Evolutionary conservation across 2,888 invertebrate species (phyloP).

Genomic region (Microchrysa polita): DNA sequence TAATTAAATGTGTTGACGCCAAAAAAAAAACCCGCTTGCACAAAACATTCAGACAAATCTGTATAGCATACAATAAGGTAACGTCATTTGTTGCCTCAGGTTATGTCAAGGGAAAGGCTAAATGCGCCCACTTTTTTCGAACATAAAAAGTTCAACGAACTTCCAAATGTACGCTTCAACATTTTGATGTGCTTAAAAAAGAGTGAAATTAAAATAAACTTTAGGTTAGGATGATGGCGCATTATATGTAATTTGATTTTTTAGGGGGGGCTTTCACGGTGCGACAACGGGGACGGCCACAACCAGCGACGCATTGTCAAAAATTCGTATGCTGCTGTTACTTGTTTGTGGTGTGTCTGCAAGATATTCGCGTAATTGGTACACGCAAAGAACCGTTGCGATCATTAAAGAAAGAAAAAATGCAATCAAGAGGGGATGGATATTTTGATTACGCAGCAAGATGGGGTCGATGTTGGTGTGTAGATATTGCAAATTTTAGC

Average conservation of each 20-base stretch:
- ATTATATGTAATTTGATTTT: conserved; percentile 23
- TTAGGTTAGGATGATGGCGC: not conserved
- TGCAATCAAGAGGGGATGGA: not conserved
- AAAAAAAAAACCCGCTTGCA: conserved; percentile 7
- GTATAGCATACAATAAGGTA: conserved; percentile 16
- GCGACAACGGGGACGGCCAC: too few species aligned
- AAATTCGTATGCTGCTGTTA: too few species aligned
- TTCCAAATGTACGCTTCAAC: conserved; percentile 6
- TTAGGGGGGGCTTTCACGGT: not conserved
- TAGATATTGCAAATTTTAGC: conserved; percentile 1
- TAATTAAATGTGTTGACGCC: not conserved
- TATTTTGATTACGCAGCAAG: not conserved
- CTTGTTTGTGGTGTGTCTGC: not conserved
- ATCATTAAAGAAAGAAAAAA: not conserved
- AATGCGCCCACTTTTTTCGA: conserved; percentile 31
- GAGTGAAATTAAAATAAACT: conserved; percentile 26
- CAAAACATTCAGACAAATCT: not conserved
- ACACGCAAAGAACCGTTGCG: not conserved
- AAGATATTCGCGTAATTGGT: too few species aligned
- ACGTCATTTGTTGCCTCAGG: conserved; percentile 21
- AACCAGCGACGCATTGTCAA: too few species aligned
- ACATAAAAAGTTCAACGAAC: conserved; percentile 21
- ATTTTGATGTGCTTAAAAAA: not conserved
- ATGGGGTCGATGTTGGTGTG: not conserved
- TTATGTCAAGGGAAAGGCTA: conserved; percentile 41